Base-by-base conservation (phyloP, 2,888 invertebrate genomes). In the Diplolepis rosae region DNA sequence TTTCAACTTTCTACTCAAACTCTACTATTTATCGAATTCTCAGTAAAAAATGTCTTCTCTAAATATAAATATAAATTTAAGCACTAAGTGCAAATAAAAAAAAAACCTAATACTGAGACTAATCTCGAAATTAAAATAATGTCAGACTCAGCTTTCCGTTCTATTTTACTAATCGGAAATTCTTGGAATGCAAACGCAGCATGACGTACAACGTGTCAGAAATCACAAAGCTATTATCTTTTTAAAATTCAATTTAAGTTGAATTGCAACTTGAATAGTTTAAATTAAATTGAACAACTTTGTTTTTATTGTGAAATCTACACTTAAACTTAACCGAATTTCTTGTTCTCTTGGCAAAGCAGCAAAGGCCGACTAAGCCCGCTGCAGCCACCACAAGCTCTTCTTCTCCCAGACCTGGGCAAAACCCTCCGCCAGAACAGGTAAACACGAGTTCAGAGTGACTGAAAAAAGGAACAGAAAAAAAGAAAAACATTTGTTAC, bases 361-460 rank as follows among this genome's bases (percentile, higher is more conserved):
- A 90, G 90, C 90, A 90, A 89, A 90, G 90, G 90, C 88, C 90
- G 80, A 85, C 89, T 84, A 91, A 91, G 89, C 90, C 90, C 85
- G 90, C 90, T 89, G 89, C 90, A 86, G 89, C 90, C 85, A 89
- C 89, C 86, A 86, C 89, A 85, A 89, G 90, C 87, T 88, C 90
- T 84, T 88, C 90, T 85, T 88, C 89, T 85, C 89, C 90, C 85
- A 89, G 90, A 89, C 88, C 90, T 87, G 91, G 91, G 89, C 91
- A 91, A 86, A 89, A 90, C 87, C 89, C 90, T 89, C 89, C 90
- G 83, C 87, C 90, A 84, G 92, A 92, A 89, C 92, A 92, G 91
- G 91, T 91, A 91, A 92, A 88, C 82, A 83, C 80, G 83, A 85
- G 81, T 83, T 80, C 71, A 79, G 73, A 77, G 72, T 75, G 71